A percentile compares a stretch with the other conserved stretches of the same genome.
Conservation (phyloP, 2,113 vertebrate species). For the Micronycteris hirsuta region DNA sequence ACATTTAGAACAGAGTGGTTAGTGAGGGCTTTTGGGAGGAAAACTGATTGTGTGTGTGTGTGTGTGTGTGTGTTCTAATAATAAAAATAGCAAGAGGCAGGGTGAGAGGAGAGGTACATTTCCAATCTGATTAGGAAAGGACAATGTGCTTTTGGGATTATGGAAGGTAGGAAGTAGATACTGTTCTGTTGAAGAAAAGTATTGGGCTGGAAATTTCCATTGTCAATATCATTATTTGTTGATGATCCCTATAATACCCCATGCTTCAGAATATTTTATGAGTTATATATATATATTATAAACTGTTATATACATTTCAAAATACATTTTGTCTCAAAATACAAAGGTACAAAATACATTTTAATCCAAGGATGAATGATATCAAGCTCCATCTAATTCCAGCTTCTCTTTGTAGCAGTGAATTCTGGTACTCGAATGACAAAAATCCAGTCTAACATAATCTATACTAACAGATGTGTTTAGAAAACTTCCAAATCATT, state of each 20-base stretch:
- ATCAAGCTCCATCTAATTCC: not conserved
- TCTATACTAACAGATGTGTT: constrained; percentile 58
- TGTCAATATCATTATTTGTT: not conserved
- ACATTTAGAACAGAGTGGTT: not conserved
- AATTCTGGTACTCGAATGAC: constrained; percentile 36
- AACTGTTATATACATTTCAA: not conserved
- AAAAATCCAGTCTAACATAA: constrained; percentile 9
- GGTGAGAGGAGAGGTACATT: not conserved
- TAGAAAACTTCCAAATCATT: constrained; percentile 63
- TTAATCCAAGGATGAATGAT: not conserved
- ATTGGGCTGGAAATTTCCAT: not conserved
- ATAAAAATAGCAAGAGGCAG: not conserved
- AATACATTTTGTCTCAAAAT: not conserved
- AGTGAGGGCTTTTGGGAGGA: not conserved
- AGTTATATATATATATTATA: not conserved
- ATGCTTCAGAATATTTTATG: not conserved
- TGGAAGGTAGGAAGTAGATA: not conserved
- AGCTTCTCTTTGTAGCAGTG: constrained; percentile 8
- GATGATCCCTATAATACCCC: not conserved
- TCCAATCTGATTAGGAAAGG: not conserved
- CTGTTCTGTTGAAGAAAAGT: not conserved
- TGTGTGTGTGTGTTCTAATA: not conserved
- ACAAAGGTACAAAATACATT: constrained; percentile 1
- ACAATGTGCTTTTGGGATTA: not conserved
- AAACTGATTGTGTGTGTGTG: not conserved